Evolutionary conservation across 2,888 invertebrate species (phyloP).

Genomic region (Drosophila monieri): DNA sequence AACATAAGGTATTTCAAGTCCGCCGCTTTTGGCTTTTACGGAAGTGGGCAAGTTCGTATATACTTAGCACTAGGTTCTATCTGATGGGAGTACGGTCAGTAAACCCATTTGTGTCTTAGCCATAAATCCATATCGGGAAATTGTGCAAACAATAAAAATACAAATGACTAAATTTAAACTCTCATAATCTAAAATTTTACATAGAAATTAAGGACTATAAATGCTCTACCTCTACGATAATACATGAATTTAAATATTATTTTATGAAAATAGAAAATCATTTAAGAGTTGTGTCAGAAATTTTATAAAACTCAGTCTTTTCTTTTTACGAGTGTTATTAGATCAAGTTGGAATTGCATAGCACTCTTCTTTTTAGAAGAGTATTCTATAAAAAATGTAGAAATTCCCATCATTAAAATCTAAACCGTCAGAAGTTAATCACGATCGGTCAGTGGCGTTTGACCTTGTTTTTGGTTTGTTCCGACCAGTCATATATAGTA

Average conservation of each 20-base stretch:
- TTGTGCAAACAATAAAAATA: slow-evolving; percentile 30
- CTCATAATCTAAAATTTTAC: slow-evolving; percentile 4
- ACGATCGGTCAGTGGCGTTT: slow-evolving; percentile 59
- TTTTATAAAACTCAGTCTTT: too few relatives aligned
- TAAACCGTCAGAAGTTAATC: slow-evolving; percentile 26
- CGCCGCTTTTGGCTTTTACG: slow-evolving; percentile 56
- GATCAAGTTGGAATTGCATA: too few relatives aligned
- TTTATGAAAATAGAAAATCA: too few relatives aligned
- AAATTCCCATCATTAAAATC: slow-evolving; percentile 44
- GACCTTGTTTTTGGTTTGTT: slow-evolving; percentile 66
- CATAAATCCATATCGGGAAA: slow-evolving; percentile 55
- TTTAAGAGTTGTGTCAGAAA: too few relatives aligned
- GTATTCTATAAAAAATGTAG: slow-evolving; percentile 11
- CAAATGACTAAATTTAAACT: slow-evolving; percentile 17
- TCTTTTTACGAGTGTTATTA: too few relatives aligned
- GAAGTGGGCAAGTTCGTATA: slow-evolving; percentile 61
- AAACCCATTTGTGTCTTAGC: slow-evolving; percentile 58
- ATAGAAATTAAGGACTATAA: too few relatives aligned
- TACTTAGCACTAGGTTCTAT: slow-evolving; percentile 11
- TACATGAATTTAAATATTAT: too few relatives aligned
- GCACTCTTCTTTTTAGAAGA: slow-evolving; percentile 1
- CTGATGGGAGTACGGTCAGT: slow-evolving; percentile 62
- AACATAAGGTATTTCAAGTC: slow-evolving; percentile 61
- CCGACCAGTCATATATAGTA: slow-evolving; percentile 6
- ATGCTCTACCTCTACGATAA: too few relatives aligned